Evolutionary conservation across 2,888 invertebrate species (phyloP), one percentile per base, ranked within the genome.

Genomic region (Pterobdella sp.): DNA sequence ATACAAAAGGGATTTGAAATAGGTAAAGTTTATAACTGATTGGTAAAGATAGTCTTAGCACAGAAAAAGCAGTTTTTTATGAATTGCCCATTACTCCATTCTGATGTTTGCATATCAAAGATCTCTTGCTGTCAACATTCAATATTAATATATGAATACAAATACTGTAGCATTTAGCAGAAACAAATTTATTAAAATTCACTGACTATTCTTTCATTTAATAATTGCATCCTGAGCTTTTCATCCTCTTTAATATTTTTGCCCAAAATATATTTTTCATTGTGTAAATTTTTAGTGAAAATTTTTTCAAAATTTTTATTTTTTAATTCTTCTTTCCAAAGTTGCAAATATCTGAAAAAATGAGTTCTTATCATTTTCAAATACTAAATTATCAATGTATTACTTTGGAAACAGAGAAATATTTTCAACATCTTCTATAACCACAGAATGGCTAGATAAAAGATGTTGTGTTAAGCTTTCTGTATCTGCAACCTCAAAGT

Each of bases 41-140:
- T 56, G 60, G 60, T 56, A 26, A 56, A 56, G 60, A 56, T n/a
- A 3, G 4, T 56, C 60, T 56, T 56, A 26, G 60, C 60, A n/a
- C 60, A 56, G 26, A 56, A 56, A 26, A 56, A 56, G 60, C 60
- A 56, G 4, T 56, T 56, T n/a, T 56, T 56, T 22, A 56, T 56
- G n/a, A 56, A 56, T 22, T n/a, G 60, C 4, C n/a, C 60, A n/a
- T 56, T 56, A 22, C 60, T 56, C 60, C 60, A 56, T n/a, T 56
- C 60, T 56, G 60, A 56, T 3, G 60, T 56, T n/a, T 56, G 60
- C 60, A 56, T 56, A 26, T 56, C 60, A 56, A 56, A 56, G 3
- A 56, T 18, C 60, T 56, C 60, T 22, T 56, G 60, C 60, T 56
- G 60, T 22, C 10, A 22, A 42, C 7, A 22, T n/a, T n/a, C n/a